Conservation (phyloP, 2,113 vertebrate species). For the Corythoichthys haematopterus region DNA sequence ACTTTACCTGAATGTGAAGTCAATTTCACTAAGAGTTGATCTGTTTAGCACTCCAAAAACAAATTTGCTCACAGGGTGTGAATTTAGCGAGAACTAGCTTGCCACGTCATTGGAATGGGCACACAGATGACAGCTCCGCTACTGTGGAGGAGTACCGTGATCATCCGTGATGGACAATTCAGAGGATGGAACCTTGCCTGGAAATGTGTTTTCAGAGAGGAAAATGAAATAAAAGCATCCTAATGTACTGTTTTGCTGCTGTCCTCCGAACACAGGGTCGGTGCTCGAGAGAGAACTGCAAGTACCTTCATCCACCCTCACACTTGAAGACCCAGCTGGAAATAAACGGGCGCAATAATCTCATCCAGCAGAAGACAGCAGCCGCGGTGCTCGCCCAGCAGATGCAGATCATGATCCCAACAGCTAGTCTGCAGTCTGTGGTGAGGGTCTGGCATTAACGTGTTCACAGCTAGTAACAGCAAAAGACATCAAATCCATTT, state of each 20-base stretch:
- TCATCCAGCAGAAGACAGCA: slow-evolving; percentile 95
- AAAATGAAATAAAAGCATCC: not conserved
- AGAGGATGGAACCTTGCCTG: not conserved
- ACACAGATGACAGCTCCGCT: slow-evolving; percentile 6
- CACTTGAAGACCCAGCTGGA: slow-evolving; percentile 95
- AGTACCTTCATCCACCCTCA: slow-evolving; percentile 93
- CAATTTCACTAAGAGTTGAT: too few relatives aligned
- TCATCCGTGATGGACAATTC: not conserved
- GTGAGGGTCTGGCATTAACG: slow-evolving; percentile 65
- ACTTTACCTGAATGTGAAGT: too few relatives aligned
- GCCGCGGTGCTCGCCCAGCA: slow-evolving; percentile 91
- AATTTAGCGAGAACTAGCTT: not conserved
- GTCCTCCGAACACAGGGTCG: slow-evolving; percentile 77
- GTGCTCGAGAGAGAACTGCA: slow-evolving; percentile 95
- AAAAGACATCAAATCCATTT: too few relatives aligned
- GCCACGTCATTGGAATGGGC: not conserved
- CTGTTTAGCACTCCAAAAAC: too few relatives aligned
- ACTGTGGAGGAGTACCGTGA: slow-evolving; percentile 7
- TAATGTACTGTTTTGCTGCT: not conserved
- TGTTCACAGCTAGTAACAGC: too few relatives aligned
- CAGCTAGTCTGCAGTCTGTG: slow-evolving; percentile 83
- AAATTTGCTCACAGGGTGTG: not conserved
- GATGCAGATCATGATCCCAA: slow-evolving; percentile 96
- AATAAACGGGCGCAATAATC: slow-evolving; percentile 95
- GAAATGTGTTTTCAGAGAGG: not conserved